Evolutionary conservation across 2,113 vertebrate genomes (phyloP).

Genomic region (Regulus satrapa): DNA sequence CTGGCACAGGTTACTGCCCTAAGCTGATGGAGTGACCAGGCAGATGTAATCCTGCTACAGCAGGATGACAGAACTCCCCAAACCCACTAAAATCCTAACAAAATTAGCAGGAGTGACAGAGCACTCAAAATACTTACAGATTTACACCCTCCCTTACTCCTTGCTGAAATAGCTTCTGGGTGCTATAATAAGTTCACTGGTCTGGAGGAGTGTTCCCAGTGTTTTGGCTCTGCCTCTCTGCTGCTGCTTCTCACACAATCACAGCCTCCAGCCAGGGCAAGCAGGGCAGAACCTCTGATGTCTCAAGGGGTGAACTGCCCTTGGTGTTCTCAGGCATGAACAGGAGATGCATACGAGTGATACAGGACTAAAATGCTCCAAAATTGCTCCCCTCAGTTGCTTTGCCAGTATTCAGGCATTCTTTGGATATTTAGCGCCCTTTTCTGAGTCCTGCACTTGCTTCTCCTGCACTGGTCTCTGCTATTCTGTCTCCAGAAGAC

Average conservation of each 20-base stretch:
- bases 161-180: not conserved
- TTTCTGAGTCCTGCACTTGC: not conserved
- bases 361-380: not conserved
- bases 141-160: not conserved
- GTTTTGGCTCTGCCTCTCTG: not conserved
- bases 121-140: not conserved
- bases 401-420: not conserved
- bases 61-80: not conserved
- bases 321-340: not conserved
- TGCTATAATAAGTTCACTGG: not conserved
- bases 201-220: not conserved
- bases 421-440: not conserved
- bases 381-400: not conserved
- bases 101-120: not conserved
- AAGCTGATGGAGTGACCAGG: not conserved
- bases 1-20: not conserved
- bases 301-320: not conserved
- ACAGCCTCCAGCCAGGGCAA: not conserved
- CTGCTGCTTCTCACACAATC: not conserved
- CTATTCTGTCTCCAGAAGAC: not conserved
- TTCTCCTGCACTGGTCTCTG: not conserved
- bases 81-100: not conserved
- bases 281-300: not conserved
- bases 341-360: not conserved
- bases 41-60: not conserved